Percentiles rank a stretch among this genome's conserved stretches.
These are phyloP conservation scores for Caenorhabditis imperialis DNA, from an alignment of 2,888 invertebrate species.

Conservation along the genomic window DNA sequence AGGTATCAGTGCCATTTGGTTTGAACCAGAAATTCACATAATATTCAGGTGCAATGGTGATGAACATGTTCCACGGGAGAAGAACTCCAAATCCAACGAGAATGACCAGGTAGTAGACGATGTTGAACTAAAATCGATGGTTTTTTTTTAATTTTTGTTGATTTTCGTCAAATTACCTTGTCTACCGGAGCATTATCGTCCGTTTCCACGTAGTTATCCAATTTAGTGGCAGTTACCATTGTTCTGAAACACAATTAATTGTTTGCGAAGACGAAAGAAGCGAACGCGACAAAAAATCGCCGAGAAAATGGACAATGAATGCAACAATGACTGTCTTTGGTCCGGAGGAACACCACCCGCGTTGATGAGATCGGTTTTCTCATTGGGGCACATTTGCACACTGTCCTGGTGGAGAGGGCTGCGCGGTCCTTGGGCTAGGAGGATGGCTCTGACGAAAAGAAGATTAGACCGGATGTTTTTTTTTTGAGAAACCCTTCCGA, in stretches of 20 bases:
- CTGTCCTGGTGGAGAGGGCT: not conserved
- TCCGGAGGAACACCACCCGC: not conserved
- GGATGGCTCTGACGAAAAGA: not conserved
- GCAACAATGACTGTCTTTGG: too few species aligned
- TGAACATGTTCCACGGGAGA: slow-evolving; percentile 99
- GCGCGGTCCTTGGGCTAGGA: not conserved
- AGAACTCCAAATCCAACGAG: slow-evolving; percentile 93
- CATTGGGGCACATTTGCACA: not conserved
- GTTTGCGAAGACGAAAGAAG: too few species aligned
- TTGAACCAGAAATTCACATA: slow-evolving; percentile 89
- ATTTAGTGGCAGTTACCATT: slow-evolving; percentile 12
- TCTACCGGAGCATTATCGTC: slow-evolving; percentile 28
- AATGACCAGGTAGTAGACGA: slow-evolving; percentile 88
- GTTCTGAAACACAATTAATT: not conserved
- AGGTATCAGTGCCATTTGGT: slow-evolving; percentile 58
- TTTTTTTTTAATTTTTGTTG: not conserved
- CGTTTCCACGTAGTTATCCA: slow-evolving; percentile 10
- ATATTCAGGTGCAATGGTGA: slow-evolving; percentile 82
- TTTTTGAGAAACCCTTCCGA: too few species aligned
- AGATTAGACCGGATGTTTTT: too few species aligned
- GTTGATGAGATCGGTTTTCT: not conserved
- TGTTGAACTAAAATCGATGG: slow-evolving; percentile 31
- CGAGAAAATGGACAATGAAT: not conserved
- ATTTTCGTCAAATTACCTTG: slow-evolving; percentile 7
- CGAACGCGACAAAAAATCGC: not conserved